These are phyloP conservation scores for Hemicordylus capensis DNA, from an alignment of 2,113 vertebrate species.

Conservation along the genomic window DNA sequence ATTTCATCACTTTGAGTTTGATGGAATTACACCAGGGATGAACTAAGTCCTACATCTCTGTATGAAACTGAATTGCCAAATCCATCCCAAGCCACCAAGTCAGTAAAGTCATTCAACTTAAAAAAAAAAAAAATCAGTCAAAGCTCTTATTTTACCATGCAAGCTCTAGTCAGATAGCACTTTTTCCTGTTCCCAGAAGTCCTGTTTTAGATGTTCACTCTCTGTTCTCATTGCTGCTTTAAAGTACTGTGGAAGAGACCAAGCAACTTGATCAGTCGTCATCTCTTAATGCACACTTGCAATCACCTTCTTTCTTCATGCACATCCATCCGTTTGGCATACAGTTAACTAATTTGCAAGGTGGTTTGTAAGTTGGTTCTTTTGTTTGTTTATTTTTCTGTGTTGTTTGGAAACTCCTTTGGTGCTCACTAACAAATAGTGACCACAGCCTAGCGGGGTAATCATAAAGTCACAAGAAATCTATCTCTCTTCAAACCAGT, in stretches of 20 bases:
- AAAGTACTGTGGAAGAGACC: conserved; percentile 10
- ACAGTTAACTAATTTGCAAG: not conserved
- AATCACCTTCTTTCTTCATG: not conserved
- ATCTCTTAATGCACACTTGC: conserved; percentile 1
- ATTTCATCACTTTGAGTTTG: conserved; percentile 28
- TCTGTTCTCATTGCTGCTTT: conserved; percentile 4
- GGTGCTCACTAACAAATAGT: not conserved
- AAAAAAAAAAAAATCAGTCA: conserved; percentile 11
- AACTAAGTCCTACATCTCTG: conserved; percentile 14
- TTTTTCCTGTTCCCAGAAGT: conserved; percentile 26
- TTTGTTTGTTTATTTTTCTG: not conserved
- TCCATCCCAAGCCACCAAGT: conserved; percentile 27
- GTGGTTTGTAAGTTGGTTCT: not conserved
- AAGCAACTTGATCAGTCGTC: conserved; percentile 5
- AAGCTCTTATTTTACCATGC: conserved; percentile 22
- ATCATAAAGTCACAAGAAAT: too few relatives aligned
- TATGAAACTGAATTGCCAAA: conserved; percentile 29
- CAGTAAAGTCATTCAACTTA: conserved; percentile 12
- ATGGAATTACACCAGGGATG: conserved; percentile 26
- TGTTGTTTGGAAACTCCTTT: not conserved
- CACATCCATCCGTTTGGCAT: not conserved
- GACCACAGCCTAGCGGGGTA: too few relatives aligned
- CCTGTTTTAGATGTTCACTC: conserved; percentile 19
- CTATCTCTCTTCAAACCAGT: too few relatives aligned
- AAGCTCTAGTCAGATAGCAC: conserved; percentile 18